phyloP scores from a whole-genome alignment of 2,888 invertebrate species.

The Drosophila anceps region DNA sequence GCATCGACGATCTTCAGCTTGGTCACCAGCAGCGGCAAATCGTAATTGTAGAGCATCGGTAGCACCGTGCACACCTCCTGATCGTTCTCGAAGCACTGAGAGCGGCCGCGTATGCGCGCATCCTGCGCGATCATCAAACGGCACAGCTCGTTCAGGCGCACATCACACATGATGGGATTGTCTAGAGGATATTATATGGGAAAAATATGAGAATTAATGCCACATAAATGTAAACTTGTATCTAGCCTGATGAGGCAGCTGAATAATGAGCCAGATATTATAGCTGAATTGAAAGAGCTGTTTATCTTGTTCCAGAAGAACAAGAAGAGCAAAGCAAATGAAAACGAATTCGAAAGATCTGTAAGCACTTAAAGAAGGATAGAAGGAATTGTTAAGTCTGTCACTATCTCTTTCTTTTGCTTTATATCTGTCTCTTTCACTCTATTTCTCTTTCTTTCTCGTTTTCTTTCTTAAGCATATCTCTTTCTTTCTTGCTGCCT shows the following conservation, averaged over 20 bases:
- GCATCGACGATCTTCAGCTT: constrained; percentile 68
- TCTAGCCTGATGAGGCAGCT: background rate
- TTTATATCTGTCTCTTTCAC: too few species aligned
- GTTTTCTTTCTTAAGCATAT: too few species aligned
- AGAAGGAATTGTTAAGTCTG: too few species aligned
- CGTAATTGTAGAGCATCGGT: constrained; percentile 79
- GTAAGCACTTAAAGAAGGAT: too few species aligned
- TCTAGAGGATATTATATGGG: constrained; percentile 86
- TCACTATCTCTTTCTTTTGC: too few species aligned
- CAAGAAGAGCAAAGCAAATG: too few species aligned
- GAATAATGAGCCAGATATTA: background rate
- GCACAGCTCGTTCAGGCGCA: constrained; percentile 89
- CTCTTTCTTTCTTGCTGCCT: too few species aligned
- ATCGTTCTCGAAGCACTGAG: constrained; percentile 86
- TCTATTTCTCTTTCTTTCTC: too few species aligned
- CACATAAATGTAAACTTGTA: background rate
- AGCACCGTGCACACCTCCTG: constrained; percentile 84
- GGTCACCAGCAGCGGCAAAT: constrained; percentile 74
- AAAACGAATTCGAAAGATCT: too few species aligned
- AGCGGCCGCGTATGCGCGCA: constrained; percentile 90
- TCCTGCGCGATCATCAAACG: constrained; percentile 90
- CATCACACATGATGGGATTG: constrained; percentile 93
- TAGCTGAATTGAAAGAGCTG: too few species aligned
- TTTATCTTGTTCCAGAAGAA: too few species aligned
- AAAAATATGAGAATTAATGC: background rate